Conservation (phyloP, 2,797 vertebrate genomes). For the Erethizon dorsatum region DNA sequence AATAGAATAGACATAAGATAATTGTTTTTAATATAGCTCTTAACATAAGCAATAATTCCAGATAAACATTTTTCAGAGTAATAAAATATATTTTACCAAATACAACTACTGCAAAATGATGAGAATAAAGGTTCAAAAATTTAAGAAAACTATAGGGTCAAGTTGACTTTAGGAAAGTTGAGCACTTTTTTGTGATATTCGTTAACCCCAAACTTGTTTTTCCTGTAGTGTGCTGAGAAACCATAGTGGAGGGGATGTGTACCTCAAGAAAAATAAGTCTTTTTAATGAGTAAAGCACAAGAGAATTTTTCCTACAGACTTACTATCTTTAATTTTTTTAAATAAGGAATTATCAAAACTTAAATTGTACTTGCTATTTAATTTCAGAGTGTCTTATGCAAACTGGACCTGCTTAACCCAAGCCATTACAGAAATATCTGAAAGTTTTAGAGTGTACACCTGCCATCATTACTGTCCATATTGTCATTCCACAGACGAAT, state of each 20-base stretch:
- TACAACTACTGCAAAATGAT: neutral
- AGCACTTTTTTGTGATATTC: neutral
- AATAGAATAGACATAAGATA: neutral
- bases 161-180: neutral
- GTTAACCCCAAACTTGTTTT: neutral
- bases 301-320: neutral
- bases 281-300: neutral
- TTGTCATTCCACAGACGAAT: neutral
- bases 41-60: constrained; percentile 7
- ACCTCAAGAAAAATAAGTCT: neutral
- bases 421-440: neutral
- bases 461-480: neutral
- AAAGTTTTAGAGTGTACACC: neutral
- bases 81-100: neutral
- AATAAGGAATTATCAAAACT: constrained; percentile 17
- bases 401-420: neutral
- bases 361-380: neutral
- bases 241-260: neutral
- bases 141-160: neutral
- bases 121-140: neutral
- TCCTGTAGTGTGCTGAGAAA: neutral
- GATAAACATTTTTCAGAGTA: neutral
- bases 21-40: neutral
- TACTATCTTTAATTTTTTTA: neutral
- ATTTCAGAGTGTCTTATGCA: neutral